phyloP scores from a whole-genome alignment of 2,797 vertebrate genomes.

The Adrianichthys oophorus region DNA sequence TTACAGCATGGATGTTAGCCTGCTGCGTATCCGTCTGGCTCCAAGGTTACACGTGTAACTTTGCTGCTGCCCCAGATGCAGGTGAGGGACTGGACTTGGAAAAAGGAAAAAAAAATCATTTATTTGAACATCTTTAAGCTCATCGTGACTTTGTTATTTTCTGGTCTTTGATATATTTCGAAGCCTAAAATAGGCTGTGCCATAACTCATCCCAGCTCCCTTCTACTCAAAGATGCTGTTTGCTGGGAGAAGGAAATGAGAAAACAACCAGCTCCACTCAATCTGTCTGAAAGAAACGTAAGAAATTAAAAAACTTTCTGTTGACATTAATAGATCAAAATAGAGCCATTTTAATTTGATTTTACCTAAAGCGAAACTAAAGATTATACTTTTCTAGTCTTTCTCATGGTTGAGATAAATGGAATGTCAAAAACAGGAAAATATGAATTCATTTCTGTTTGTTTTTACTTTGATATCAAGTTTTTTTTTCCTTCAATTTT shows the following conservation, averaged over 20 bases:
- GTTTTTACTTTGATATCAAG: too few relatives aligned
- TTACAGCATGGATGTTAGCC: slow-evolving; percentile 52
- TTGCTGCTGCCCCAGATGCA: slow-evolving; percentile 52
- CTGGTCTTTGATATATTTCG: slow-evolving; percentile 14
- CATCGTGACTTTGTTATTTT: slow-evolving; percentile 22
- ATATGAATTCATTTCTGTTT: too few relatives aligned
- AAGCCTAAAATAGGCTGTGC: slow-evolving; percentile 37
- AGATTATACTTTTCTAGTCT: too few relatives aligned
- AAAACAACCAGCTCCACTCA: slow-evolving; percentile 18
- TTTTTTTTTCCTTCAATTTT: too few relatives aligned
- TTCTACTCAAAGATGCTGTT: slow-evolving; percentile 35
- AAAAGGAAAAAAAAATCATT: neutral
- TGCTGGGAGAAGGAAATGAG: slow-evolving; percentile 48
- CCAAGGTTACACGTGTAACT: slow-evolving; percentile 54
- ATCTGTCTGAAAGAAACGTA: too few relatives aligned
- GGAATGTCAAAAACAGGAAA: too few relatives aligned
- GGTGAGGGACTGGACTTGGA: slow-evolving; percentile 5
- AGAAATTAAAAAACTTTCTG: too few relatives aligned
- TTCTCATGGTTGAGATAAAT: too few relatives aligned
- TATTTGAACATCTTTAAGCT: slow-evolving; percentile 1
- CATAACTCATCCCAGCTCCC: slow-evolving; percentile 26
- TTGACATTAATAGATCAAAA: too few relatives aligned
- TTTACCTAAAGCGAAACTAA: too few relatives aligned
- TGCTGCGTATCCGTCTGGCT: slow-evolving; percentile 72
- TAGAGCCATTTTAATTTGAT: too few relatives aligned